Base-by-base conservation (phyloP, 2,113 vertebrate species). In the Pygoscelis antarcticus region DNA sequence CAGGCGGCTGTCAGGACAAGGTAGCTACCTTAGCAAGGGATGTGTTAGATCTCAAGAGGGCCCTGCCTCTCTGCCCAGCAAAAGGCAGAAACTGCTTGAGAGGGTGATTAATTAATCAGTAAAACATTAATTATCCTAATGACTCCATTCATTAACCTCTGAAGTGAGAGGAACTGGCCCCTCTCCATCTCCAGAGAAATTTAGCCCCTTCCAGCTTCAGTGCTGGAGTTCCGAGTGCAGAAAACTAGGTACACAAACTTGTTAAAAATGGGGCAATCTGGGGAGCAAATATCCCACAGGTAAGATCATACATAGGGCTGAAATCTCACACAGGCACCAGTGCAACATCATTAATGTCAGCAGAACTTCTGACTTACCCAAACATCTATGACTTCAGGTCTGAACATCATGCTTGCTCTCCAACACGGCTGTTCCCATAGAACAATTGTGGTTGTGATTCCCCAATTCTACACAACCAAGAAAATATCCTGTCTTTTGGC, bases 91-190 rank as follows among this genome's bases (percentile, higher is more conserved):
- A 47, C 96, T 97, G 95, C 94, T 97, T 96, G 87, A 94, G 51
- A 95, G 70, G 89, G 88, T 93, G 96, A 97, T 97, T 98, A 98
- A 98, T 96, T 98, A 96, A 97, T 98, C 96, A 97, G 87, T 81
- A 96, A 97, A 96, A 97, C 97, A 96, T 98, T 98, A 97, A 96
- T 97, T 95, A 82, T 89, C 76, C 93, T 97, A 94, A 95, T 93
- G 94, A 95, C 90, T 97, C 97, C 95, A 86, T 94, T 97, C 96
- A 97, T 97, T 97, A 97, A 96, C 95, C 97, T 97, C 93, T 83
- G 64, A 91, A 93, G 93, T 85, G 87, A 95, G 87, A 94, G 25
- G 55, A 93, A 44, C 82, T 77, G 71, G 91, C 81, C 55, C 55
- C 23, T 90, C 68, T 94, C 66, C 64, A 71, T 91, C 97, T 91